Base-by-base conservation (phyloP, 2,797 vertebrate species). In the Telmatherina bonti region DNA sequence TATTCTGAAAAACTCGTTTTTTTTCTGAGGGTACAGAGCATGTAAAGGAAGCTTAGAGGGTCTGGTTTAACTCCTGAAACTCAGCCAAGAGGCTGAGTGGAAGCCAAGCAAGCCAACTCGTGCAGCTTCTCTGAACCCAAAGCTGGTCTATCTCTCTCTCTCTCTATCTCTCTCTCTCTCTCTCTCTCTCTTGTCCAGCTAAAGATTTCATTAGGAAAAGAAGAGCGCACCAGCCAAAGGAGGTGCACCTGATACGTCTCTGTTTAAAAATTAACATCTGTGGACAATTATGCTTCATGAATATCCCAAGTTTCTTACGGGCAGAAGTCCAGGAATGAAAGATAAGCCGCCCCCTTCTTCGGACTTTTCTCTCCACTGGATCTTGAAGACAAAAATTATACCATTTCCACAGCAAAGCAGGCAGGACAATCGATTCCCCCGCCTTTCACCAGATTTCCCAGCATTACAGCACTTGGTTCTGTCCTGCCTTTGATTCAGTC, bases 11-110 rank as follows among this genome's bases (percentile, higher is more conserved):
- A 80, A 86, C 88, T 86, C 86, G 74, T 89, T 93, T 93, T 93
- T 93, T 91, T 92, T 90, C 89, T 91, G 83, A 72, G 82, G 90
- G 88, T 93, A 89, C 82, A 85, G 83, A 76, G 82, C 90, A 93
- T 88, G 92, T 91, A 93, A 93, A 92, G 88, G 68, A 89, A 85
- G 89, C 90, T 93, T 92, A 92, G 87, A 78, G 83, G 87, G 87
- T 92, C 93, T 91, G 91, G 92, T 94, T 93, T 93, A 95, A 94
- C 91, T 93, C 90, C 90, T 94, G 92, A 94, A 92, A 92, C 88
- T 58, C 82, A 68, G 93, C 93, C 94, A 94, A 90, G 88, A 70
- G 26, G 45, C 86, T 92, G 94, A 92, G 89, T 33, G 0, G 29
- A 41, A 58, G 90, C 93, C 93, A 94, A 89, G 79, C 60, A 84